Evolutionary conservation across 2,888 invertebrate species (phyloP), one percentile per base, ranked within the genome.

Genomic region (Nezara viridula): DNA sequence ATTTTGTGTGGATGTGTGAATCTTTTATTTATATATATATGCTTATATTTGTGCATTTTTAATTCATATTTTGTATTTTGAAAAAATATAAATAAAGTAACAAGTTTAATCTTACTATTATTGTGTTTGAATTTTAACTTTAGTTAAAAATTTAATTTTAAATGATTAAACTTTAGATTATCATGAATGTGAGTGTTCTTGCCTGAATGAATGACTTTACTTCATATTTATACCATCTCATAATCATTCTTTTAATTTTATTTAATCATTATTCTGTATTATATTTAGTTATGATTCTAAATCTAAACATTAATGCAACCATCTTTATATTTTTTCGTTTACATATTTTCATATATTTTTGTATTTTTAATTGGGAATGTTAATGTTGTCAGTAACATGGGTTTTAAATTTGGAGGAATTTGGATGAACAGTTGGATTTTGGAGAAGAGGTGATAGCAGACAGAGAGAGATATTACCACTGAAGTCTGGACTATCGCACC

Each of bases 381-480:
- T 87, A 89, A 89, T 89, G 89, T 89, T 89, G 89, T 89, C 89
- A 89, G 89, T 89, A 89, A 89, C 89, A 55, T 89, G 89, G 89
- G 88, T 89, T 89, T 89, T 87, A 89, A 89, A 89, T 77, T 89
- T 89, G 89, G 89, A 89, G 89, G 89, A 89, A 87, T 87, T 89
- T 88, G 89, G 89, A 89, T 89, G 89, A 89, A 89, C 87, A 85
- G 88, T 89, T 89, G 89, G 89, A 89, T 89, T 89, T 89, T 89
- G 89, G 89, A 89, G 89, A 81, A 89, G 89, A 89, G 81, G 89
- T 81, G 87, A 55, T 88, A 77, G 85, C 87, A 86, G 85, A 73
- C 86, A 81, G 89, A 85, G 85, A 77, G 85, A 49, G 49, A 88
- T 86, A 85, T 89, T 89, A 60, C 89, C 89, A 55, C 86, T 81